These are phyloP conservation scores for Pangasius krempfi DNA, from an alignment of 2,797 vertebrate species.

Conservation along the genomic window DNA sequence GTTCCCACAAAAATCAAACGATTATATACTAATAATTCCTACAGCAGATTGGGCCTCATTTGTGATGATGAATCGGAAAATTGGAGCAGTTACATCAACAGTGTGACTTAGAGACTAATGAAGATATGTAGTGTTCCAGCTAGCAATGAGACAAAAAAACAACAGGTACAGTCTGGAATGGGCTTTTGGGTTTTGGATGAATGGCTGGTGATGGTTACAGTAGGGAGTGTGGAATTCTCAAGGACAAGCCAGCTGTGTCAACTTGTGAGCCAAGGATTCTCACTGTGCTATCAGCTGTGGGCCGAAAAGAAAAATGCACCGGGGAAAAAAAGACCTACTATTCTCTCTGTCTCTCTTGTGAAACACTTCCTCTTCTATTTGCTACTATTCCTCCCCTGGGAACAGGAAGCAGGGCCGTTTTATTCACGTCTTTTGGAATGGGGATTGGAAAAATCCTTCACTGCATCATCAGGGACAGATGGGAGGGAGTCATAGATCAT, in stretches of 20 bases:
- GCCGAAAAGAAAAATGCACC: slow-evolving; percentile 52
- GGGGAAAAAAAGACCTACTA: slow-evolving; percentile 48
- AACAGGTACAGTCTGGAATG: slow-evolving; percentile 59
- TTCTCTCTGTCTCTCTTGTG: slow-evolving; percentile 45
- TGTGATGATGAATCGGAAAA: slow-evolving; percentile 59
- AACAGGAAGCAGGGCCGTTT: slow-evolving; percentile 60
- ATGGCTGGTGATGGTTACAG: slow-evolving; percentile 42
- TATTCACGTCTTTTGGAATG: slow-evolving; percentile 60
- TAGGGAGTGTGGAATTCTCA: slow-evolving; percentile 34
- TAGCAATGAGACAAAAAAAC: slow-evolving; percentile 24
- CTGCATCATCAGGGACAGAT: slow-evolving; percentile 57
- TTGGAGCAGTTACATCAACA: slow-evolving; percentile 56
- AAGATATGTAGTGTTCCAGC: slow-evolving; percentile 41
- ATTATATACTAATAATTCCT: slow-evolving; percentile 64
- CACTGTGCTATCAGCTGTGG: slow-evolving; percentile 53
- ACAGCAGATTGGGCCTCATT: slow-evolving; percentile 60
- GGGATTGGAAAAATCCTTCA: slow-evolving; percentile 64
- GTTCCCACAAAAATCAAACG: slow-evolving; percentile 47
- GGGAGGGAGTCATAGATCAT: slow-evolving; percentile 63
- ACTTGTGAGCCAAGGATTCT: slow-evolving; percentile 62
- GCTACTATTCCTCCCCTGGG: slow-evolving; percentile 58
- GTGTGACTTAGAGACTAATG: slow-evolving; percentile 39
- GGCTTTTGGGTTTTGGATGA: slow-evolving; percentile 43
- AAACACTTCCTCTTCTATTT: slow-evolving; percentile 47
- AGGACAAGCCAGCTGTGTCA: slow-evolving; percentile 63